These are phyloP conservation scores for Melospiza georgiana DNA, from an alignment of 2,113 vertebrate species.

Conservation along the genomic window DNA sequence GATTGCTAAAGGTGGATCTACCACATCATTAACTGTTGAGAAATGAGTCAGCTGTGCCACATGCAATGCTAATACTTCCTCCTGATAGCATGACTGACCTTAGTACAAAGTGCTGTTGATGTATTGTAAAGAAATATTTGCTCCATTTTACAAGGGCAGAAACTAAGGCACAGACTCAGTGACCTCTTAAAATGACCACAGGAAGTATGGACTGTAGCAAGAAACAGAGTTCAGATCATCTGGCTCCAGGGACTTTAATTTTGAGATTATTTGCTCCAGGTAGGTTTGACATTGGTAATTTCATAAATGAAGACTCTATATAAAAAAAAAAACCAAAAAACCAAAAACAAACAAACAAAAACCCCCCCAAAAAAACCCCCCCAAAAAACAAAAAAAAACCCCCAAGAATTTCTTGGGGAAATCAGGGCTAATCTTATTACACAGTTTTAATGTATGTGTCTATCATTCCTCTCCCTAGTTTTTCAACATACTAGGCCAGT, in stretches of 20 bases:
- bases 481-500: background rate
- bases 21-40: background rate
- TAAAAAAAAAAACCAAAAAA: background rate
- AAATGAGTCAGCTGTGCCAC: background rate
- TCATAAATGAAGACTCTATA: background rate
- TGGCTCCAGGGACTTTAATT: background rate
- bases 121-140: background rate
- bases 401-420: background rate
- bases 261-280: background rate
- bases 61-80: background rate
- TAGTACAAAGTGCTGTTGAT: background rate
- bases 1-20: background rate
- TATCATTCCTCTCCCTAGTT: background rate
- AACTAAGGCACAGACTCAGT: background rate
- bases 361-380: background rate
- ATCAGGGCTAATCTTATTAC: background rate
- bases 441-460: background rate
- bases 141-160: background rate
- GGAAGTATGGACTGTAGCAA: background rate
- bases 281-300: background rate
- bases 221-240: background rate
- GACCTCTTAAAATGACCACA: background rate
- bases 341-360: no score
- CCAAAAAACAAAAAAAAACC: no score
- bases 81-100: background rate